Percentiles rank a stretch among this genome's conserved stretches.
Conservation (phyloP, 2,797 vertebrate genomes). For the Gobio occitaniae region DNA sequence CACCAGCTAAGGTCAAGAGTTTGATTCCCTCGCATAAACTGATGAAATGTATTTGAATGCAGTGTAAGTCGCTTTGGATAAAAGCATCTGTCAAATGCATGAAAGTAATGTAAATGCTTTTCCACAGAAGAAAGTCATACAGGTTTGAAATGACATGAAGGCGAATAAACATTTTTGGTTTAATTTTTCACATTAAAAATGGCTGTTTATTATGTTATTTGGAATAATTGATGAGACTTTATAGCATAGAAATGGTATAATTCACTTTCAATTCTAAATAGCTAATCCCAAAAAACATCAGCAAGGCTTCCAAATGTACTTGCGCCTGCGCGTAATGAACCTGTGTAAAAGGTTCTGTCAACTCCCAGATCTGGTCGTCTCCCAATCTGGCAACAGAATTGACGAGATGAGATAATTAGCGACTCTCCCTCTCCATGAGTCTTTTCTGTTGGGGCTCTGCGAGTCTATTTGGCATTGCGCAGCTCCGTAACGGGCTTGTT, state of each 20-base stretch:
- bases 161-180: background rate
- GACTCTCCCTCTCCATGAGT: conserved; percentile 62
- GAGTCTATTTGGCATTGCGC: conserved; percentile 60
- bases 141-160: background rate
- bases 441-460: conserved; percentile 66
- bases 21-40: background rate
- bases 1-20: background rate
- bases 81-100: background rate
- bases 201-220: conserved; percentile 4
- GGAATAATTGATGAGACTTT: background rate
- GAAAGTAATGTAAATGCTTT: background rate
- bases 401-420: conserved; percentile 66
- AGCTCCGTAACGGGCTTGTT: conserved; percentile 61
- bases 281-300: conserved; percentile 27
- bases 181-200: background rate
- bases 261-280: background rate
- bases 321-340: conserved; percentile 45
- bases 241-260: conserved; percentile 16
- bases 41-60: background rate
- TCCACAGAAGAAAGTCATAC: background rate
- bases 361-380: conserved; percentile 57
- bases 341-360: conserved; percentile 46
- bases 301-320: conserved; percentile 10
- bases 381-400: conserved; percentile 71
- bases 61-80: background rate